phyloP scores from a whole-genome alignment of 2,888 invertebrate genomes.

The Danaus chrysippus region DNA sequence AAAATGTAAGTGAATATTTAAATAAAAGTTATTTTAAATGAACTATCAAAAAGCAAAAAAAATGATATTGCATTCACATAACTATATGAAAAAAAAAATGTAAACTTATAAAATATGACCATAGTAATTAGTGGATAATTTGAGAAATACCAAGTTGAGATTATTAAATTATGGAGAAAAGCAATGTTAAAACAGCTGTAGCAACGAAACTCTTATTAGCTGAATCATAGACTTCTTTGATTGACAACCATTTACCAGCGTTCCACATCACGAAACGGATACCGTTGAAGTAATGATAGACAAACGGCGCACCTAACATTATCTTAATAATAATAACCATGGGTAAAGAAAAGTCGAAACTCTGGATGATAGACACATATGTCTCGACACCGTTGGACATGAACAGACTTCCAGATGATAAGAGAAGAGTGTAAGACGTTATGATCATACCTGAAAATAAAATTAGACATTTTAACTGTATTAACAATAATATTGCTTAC shows the following conservation, averaged over 20 bases:
- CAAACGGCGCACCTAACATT: slow-evolving; percentile 48
- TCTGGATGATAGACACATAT: slow-evolving; percentile 58
- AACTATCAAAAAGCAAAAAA: too few species aligned
- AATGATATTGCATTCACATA: too few species aligned
- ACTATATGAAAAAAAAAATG: too few species aligned
- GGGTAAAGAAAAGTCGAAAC: slow-evolving; percentile 44
- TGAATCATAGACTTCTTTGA: slow-evolving; percentile 44
- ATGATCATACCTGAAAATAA: slow-evolving; percentile 50
- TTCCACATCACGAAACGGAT: slow-evolving; percentile 57
- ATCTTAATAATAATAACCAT: slow-evolving; percentile 48
- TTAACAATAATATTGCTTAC: not conserved
- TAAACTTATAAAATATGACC: too few species aligned
- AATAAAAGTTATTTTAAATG: too few species aligned
- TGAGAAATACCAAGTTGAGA: too few species aligned
- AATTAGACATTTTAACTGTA: not conserved
- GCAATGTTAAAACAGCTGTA: slow-evolving; percentile 28
- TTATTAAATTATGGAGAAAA: slow-evolving; percentile 44
- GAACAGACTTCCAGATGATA: slow-evolving; percentile 51
- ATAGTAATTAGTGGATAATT: too few species aligned
- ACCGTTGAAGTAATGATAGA: slow-evolving; percentile 59
- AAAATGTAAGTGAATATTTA: too few species aligned
- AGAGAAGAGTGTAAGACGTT: slow-evolving; percentile 42
- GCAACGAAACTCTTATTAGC: slow-evolving; percentile 42
- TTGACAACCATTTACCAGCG: slow-evolving; percentile 40
- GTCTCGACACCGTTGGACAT: slow-evolving; percentile 59